Evolutionary conservation across 1,140 invertebrate species (phyloP).

Genomic region (Drosophila azteca): DNA sequence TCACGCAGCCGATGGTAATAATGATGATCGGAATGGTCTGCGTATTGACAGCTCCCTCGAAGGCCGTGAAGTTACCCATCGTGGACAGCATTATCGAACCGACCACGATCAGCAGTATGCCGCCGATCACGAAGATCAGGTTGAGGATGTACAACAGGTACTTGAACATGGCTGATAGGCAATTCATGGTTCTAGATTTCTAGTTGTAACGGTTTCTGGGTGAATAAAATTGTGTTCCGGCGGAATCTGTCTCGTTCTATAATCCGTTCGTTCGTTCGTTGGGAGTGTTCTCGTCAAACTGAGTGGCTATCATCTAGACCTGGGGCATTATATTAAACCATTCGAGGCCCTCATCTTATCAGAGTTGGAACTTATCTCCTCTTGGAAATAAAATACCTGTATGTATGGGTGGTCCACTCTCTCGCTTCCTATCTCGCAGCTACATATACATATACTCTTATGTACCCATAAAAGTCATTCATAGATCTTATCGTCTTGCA

Average conservation of each 20-base stretch:
- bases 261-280: conserved; percentile 51
- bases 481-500: conserved; percentile 65
- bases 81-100: conserved; percentile 86
- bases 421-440: too few species aligned
- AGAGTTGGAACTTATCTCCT: conserved; percentile 41
- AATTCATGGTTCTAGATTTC: conserved; percentile 72
- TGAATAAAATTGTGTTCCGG: background rate
- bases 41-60: conserved; percentile 84
- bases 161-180: conserved; percentile 72
- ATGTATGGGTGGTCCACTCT: too few species aligned
- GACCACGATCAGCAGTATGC: conserved; percentile 86
- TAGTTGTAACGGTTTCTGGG: conserved; percentile 26
- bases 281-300: conserved; percentile 48
- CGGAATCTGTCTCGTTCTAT: conserved; percentile 9
- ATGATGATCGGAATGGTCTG: conserved; percentile 86
- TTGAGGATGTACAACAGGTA: conserved; percentile 79
- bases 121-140: conserved; percentile 84
- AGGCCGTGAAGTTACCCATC: conserved; percentile 83
- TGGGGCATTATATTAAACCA: conserved; percentile 57
- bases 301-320: conserved; percentile 16
- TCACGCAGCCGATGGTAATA: conserved; percentile 89
- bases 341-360: conserved; percentile 50
- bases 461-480: conserved; percentile 39
- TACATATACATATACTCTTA: conserved; percentile 5
- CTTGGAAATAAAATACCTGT: conserved; percentile 21